Evolutionary conservation across 2,113 vertebrate genomes (phyloP), one percentile per base, ranked within the genome.

Genomic region (Mobula hypostoma): DNA sequence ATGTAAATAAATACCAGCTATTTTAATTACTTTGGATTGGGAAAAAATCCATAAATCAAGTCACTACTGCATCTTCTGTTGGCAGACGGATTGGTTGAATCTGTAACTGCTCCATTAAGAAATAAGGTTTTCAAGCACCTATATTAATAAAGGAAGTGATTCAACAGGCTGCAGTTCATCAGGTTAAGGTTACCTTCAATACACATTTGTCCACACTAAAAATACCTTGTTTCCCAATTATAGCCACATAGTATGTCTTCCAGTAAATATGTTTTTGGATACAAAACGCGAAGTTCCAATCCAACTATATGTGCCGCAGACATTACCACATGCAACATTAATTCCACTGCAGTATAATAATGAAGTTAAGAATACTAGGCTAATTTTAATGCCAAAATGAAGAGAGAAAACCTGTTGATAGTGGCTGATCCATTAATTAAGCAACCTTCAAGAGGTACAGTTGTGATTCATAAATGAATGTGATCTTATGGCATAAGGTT

Each of bases 81-180:
- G 32, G 36, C 40, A 74, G 68, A 93, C 4, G 19, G 40, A 74
- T 74, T 76, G 36, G 21, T 70, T 74, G 40, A 40, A 74, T 74
- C 24, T 74, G 70, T 74, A 93, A 76, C 40, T 93, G 91, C 91
- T 56, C 68, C 70, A 93, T 56, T 8, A 14, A 76, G 91, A 56
- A 74, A 36, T 40, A 74, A 93, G 48, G 48, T 36, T 93, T 93
- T 74, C 91, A 93, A 74, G 74, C 36, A 76, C 68, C 91, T 93
- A 40, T 68, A 7, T 93, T n/a, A 68, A 66, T 2, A 74, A 76
- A 76, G 66, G 91, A 93, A 76, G 48, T 93, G 70, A 90, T 68
- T 90, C 85, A 90, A 15, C 85, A 90, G 85, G 63, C 85, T 87
- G 56, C 83, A 87, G 58, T 91, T 92, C 9, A 40, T 93, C 70